phyloP scores from a whole-genome alignment of 2,888 invertebrate species.

The Rhamnusium bicolor region DNA sequence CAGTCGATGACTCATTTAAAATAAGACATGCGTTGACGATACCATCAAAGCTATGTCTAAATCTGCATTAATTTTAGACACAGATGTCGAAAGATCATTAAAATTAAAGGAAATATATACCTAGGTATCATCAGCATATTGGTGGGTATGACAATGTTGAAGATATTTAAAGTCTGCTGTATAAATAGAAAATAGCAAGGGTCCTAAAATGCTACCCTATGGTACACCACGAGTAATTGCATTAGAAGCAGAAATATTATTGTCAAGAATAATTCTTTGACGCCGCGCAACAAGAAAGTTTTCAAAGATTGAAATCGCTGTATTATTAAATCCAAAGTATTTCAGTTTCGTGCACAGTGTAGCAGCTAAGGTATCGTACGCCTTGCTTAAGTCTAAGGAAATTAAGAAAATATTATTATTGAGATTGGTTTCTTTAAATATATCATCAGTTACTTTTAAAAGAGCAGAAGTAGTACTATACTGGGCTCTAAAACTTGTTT shows the following conservation, averaged over 20 bases:
- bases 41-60: not conserved
- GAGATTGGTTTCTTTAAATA: not conserved
- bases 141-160: not conserved
- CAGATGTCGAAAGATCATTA: not conserved
- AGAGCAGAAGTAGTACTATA: not conserved
- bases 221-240: not conserved
- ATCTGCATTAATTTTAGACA: not conserved
- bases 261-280: not conserved
- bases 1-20: not conserved
- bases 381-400: not conserved
- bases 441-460: not conserved
- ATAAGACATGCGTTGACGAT: not conserved
- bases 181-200: not conserved
- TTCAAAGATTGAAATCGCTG: not conserved
- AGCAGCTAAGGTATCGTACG: too few relatives aligned
- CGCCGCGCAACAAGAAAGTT: not conserved
- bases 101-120: not conserved
- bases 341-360: not conserved
- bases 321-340: not conserved
- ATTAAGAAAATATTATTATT: not conserved
- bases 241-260: not conserved
- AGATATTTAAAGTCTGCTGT: not conserved
- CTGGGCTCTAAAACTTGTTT: not conserved
- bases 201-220: not conserved
- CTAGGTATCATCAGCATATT: not conserved